Evolutionary conservation across 2,113 vertebrate species (phyloP).

Genomic region (Erythrocercus mccallii): DNA sequence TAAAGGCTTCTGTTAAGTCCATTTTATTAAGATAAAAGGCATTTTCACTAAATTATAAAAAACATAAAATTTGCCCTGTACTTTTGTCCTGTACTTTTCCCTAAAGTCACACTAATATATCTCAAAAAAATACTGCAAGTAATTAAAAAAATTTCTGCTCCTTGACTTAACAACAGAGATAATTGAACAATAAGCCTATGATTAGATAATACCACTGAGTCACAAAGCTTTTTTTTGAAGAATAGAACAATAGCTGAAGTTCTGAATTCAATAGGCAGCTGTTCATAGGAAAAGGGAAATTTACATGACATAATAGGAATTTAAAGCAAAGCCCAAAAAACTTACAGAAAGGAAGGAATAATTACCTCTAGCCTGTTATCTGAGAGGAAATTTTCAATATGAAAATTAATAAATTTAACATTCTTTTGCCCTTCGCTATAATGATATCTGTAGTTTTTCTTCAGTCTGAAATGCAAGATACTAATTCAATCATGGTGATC

Average conservation of each 20-base stretch:
- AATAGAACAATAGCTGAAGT: conserved; percentile 2
- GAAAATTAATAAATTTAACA: background rate
- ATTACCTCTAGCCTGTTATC: conserved; percentile 2
- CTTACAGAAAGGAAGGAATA: background rate
- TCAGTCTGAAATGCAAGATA: background rate
- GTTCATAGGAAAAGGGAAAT: background rate
- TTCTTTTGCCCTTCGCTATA: background rate
- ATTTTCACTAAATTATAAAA: conserved; percentile 26
- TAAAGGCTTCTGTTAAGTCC: conserved; percentile 6
- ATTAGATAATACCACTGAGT: conserved; percentile 46
- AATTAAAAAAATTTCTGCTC: conserved; percentile 48
- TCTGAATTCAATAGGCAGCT: background rate
- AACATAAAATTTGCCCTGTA: background rate
- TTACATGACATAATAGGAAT: background rate
- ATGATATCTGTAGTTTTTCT: background rate
- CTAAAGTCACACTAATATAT: conserved; percentile 1
- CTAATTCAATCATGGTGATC: background rate
- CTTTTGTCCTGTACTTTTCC: conserved; percentile 37
- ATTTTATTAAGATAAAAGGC: conserved; percentile 30
- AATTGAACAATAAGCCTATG: conserved; percentile 42
- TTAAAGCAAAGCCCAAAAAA: background rate
- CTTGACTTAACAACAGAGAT: conserved; percentile 26
- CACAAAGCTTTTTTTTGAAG: conserved; percentile 6
- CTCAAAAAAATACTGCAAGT: background rate
- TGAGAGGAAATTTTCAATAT: background rate